Percentiles rank a stretch among this genome's conserved stretches.
These are phyloP conservation scores for Bubo bubo DNA, from an alignment of 2,113 vertebrate species.

Conservation along the genomic window DNA sequence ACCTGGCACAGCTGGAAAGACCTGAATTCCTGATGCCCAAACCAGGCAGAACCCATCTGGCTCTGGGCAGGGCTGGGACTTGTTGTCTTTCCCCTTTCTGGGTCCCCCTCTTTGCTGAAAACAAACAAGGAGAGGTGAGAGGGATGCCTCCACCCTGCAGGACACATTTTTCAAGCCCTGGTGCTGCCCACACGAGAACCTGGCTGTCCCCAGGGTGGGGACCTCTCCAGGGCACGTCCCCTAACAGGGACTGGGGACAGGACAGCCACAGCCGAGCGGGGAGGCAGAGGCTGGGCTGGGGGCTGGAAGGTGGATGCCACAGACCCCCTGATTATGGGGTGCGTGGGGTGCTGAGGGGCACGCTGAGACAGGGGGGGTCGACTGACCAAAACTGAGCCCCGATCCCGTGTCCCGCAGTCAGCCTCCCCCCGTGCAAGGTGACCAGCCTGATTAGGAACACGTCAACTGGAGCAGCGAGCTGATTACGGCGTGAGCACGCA, in stretches of 20 bases:
- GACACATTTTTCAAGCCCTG: neutral
- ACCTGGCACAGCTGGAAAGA: neutral
- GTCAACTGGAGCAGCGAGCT: conserved; percentile 38
- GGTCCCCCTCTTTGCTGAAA: neutral
- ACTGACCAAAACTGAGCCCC: neutral
- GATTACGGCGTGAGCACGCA: conserved; percentile 1
- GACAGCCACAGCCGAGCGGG: neutral
- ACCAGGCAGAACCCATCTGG: neutral
- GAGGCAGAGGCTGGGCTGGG: neutral
- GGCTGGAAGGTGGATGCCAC: neutral
- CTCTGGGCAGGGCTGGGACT: neutral
- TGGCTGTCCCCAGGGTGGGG: neutral
- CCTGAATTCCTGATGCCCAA: neutral
- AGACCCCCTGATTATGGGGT: neutral
- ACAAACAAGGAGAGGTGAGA: neutral
- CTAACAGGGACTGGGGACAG: neutral
- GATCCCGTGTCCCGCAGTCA: accelerated
- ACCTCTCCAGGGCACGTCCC: neutral
- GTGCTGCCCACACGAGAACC: neutral
- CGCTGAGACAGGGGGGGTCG: neutral
- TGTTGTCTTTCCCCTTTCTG: neutral
- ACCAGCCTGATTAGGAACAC: neutral
- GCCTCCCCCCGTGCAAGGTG: neutral
- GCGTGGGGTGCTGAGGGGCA: neutral
- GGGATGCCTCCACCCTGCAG: neutral